Evolutionary conservation across 2,888 invertebrate species (phyloP).

Genomic region (Tinea pellionella): DNA sequence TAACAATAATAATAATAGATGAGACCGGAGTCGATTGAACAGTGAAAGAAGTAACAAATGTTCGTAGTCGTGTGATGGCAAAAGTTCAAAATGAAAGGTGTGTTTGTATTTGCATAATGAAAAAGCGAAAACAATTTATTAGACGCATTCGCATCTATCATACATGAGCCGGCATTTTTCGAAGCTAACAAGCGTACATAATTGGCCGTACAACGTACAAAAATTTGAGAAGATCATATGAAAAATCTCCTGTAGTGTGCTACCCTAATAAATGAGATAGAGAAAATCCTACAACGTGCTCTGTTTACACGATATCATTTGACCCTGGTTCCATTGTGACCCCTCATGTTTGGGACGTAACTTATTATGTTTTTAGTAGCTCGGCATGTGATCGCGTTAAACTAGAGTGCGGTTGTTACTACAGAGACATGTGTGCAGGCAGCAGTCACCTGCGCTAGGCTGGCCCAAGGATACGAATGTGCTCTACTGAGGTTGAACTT

Average conservation of each 20-base stretch:
- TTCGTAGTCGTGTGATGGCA: too few relatives aligned
- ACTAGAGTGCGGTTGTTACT: too few relatives aligned
- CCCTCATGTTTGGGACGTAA: not conserved
- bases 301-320: not conserved
- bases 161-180: constrained; percentile 7
- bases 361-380: not conserved
- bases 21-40: too few relatives aligned
- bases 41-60: too few relatives aligned
- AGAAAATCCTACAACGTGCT: not conserved
- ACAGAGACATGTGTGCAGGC: too few relatives aligned
- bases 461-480: too few relatives aligned
- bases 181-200: constrained; percentile 12
- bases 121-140: not conserved
- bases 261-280: not conserved
- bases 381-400: too few relatives aligned
- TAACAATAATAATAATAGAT: too few relatives aligned
- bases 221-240: constrained; percentile 11
- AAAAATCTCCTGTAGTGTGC: constrained; percentile 3
- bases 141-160: not conserved
- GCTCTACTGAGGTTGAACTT: too few relatives aligned
- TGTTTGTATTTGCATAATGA: not conserved
- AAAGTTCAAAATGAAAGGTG: too few relatives aligned
- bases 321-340: not conserved
- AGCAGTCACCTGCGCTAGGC: too few relatives aligned
- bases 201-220: constrained; percentile 11